Base-by-base conservation (phyloP, 2,888 invertebrate genomes). In the Lochmaea crataegi region DNA sequence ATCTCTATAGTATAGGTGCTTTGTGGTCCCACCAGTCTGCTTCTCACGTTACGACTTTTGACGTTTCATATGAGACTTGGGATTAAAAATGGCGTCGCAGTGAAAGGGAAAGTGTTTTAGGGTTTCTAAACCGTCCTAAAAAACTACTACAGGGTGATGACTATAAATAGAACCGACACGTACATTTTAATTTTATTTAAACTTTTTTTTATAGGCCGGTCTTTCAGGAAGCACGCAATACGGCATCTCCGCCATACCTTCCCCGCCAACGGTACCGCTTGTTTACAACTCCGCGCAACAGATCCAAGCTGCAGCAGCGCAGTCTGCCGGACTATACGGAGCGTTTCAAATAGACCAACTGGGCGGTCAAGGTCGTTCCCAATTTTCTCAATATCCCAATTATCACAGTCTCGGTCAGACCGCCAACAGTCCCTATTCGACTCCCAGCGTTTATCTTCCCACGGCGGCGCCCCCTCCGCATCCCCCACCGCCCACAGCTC, bases 221-320 rank as follows among this genome's bases (percentile, higher is more conserved):
- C 80, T 86, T 18, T 76, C 80, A 10, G 86, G 86, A 22, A 86
- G 84, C 63, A 89, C 89, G 1, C 94, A 94, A 73, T 95, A 93
- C 81, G 93, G 94, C 68, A 92, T 96, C 84, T 92, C 95, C 22
- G 94, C 95, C 41, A 94, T 96, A 76, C 96, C 96, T 45, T 96
- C 95, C 68, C 96, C 96, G 18, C 93, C 94, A 26, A 93, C 94
- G 14, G 94, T 95, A 66, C 93, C 93, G 32, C 93, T 94, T 11
- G 93, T 95, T 69, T 95, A 93, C 83, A 94, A 95, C 85, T 93
- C 94, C 42, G 92, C 94, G 60, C 92, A 92, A 83, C 90, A 89
- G 79, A 86, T 93, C 81, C 94, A 93, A 83, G 92, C 81, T 12
- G 75, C 78, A 92, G 77, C 80, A 91, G 93, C 77, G 88, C 94